These are phyloP conservation scores for Pteruthius melanotis DNA, from an alignment of 2,113 vertebrate species.

Conservation along the genomic window DNA sequence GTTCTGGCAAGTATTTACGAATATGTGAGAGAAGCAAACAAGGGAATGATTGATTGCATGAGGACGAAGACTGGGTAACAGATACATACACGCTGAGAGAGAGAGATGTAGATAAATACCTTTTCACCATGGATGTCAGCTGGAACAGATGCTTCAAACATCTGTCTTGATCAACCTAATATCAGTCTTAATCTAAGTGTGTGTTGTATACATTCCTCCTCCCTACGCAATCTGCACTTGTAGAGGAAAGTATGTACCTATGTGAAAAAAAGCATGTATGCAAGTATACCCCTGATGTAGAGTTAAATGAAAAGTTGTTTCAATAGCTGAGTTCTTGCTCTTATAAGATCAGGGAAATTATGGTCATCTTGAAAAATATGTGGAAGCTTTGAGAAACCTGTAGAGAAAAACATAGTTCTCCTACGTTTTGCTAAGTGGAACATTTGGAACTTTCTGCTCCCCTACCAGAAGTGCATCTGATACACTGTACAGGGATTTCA, in stretches of 20 bases:
- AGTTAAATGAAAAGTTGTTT: not conserved
- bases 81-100: not conserved
- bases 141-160: not conserved
- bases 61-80: not conserved
- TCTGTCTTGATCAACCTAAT: no score
- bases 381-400: not conserved
- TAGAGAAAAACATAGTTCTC: not conserved
- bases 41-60: not conserved
- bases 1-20: not conserved
- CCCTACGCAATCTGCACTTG: not conserved
- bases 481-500: conserved; percentile 57
- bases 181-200: not conserved
- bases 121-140: not conserved
- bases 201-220: not conserved
- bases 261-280: not conserved
- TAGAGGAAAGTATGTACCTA: not conserved
- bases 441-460: not conserved
- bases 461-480: conserved; percentile 50
- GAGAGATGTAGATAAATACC: not conserved
- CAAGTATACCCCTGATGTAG: not conserved
- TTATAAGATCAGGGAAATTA: not conserved
- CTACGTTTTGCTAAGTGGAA: not conserved
- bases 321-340: not conserved
- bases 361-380: not conserved
- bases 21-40: not conserved